Evolutionary conservation across 37 sponge, comb jelly and placozoan species (phyloP).

Genomic region (Eunapius fragilis): DNA sequence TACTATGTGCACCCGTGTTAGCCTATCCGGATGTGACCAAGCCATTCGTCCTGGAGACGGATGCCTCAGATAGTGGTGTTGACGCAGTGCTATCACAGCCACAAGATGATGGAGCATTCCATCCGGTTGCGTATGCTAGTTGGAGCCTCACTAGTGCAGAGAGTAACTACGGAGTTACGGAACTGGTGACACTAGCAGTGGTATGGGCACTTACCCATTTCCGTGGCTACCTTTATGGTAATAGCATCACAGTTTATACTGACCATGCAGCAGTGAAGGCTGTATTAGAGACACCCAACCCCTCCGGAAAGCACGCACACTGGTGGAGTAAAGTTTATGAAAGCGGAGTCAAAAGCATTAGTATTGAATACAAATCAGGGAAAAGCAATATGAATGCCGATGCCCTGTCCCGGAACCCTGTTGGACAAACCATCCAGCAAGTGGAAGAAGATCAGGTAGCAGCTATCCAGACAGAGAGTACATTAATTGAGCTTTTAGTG

Average conservation of each 20-base stretch:
- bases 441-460: conserved; percentile 33
- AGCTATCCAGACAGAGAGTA: conserved; percentile 2
- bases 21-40: conserved; percentile 9
- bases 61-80: conserved; percentile 1
- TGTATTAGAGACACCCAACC: conserved; percentile 27
- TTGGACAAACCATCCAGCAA: conserved; percentile 1
- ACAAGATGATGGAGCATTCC: background rate
- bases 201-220: conserved; percentile 62
- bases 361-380: conserved; percentile 52
- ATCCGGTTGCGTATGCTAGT: conserved; percentile 41
- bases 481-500: too few species aligned
- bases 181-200: conserved; percentile 59
- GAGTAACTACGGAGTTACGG: conserved; percentile 45
- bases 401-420: conserved; percentile 33
- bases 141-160: conserved; percentile 18
- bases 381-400: conserved; percentile 50
- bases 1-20: background rate
- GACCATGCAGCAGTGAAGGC: conserved; percentile 57
- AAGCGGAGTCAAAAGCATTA: conserved; percentile 25
- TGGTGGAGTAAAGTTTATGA: conserved; percentile 61
- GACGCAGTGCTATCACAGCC: conserved; percentile 42
- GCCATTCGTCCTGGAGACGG: conserved; percentile 2
- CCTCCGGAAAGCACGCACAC: conserved; percentile 45
- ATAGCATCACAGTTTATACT: conserved; percentile 34
- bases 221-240: conserved; percentile 28